These are phyloP conservation scores for Gastracanthus pulcherrimus DNA, from an alignment of 2,888 invertebrate genomes.

Conservation along the genomic window DNA sequence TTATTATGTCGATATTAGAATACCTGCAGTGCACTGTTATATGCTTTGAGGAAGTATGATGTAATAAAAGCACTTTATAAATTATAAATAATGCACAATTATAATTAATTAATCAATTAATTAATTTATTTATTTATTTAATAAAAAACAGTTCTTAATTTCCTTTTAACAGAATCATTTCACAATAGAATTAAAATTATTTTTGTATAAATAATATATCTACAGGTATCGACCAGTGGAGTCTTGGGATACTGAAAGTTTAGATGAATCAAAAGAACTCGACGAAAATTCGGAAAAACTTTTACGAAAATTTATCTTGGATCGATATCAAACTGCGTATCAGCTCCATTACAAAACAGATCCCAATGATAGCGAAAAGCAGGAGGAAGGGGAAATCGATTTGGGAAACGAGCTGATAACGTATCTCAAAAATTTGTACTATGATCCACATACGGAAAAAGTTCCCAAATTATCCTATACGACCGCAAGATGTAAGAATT, in stretches of 20 bases:
- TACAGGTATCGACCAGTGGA: conserved; percentile 30
- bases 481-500: conserved; percentile 68
- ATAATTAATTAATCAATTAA: too few relatives aligned
- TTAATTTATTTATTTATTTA: too few relatives aligned
- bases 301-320: conserved; percentile 61
- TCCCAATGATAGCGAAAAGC: neutral
- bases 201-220: neutral
- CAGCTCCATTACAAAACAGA: conserved; percentile 44
- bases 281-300: conserved; percentile 62
- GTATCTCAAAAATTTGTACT: conserved; percentile 65
- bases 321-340: conserved; percentile 63
- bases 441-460: conserved; percentile 61
- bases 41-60: neutral
- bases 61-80: neutral
- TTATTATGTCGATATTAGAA: conserved; percentile 2
- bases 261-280: conserved; percentile 50
- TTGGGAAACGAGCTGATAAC: conserved; percentile 64
- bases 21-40: neutral
- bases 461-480: conserved; percentile 64
- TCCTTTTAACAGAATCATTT: too few relatives aligned
- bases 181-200: too few relatives aligned
- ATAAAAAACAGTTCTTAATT: too few relatives aligned
- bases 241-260: conserved; percentile 54
- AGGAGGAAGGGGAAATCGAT: conserved; percentile 35
- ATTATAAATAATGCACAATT: too few relatives aligned